Evolutionary conservation across 2,888 invertebrate genomes (phyloP).

Genomic region (Meteorus colon): DNA sequence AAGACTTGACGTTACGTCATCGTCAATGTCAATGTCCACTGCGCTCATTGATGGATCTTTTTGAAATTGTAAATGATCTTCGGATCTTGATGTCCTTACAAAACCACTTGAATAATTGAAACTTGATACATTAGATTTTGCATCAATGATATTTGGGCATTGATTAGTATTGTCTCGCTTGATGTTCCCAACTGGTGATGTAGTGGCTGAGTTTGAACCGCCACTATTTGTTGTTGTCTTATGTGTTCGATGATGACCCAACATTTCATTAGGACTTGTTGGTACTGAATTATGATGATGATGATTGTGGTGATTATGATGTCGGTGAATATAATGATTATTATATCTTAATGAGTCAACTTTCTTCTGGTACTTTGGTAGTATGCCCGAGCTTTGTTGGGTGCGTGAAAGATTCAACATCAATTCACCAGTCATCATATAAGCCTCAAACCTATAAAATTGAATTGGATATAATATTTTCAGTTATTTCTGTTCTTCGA

Average conservation of each 20-base stretch:
- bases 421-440: slow-evolving; percentile 98
- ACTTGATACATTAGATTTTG: slow-evolving; percentile 54
- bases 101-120: slow-evolving; percentile 75
- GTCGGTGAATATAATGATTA: slow-evolving; percentile 77
- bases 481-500: too few species aligned
- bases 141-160: slow-evolving; percentile 51
- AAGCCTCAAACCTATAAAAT: slow-evolving; percentile 86
- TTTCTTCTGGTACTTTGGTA: slow-evolving; percentile 78
- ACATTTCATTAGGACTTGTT: slow-evolving; percentile 81
- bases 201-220: slow-evolving; percentile 75
- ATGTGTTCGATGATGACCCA: slow-evolving; percentile 76
- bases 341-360: slow-evolving; percentile 76
- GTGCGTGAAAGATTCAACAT: slow-evolving; percentile 93
- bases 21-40: slow-evolving; percentile 93
- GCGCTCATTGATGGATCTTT: slow-evolving; percentile 86
- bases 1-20: slow-evolving; percentile 93
- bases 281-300: slow-evolving; percentile 80
- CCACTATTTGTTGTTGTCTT: slow-evolving; percentile 56
- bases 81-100: slow-evolving; percentile 91
- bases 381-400: slow-evolving; percentile 79
- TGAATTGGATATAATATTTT: not conserved
- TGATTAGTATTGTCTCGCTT: slow-evolving; percentile 72
- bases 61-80: slow-evolving; percentile 91
- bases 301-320: slow-evolving; percentile 74
- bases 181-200: slow-evolving; percentile 75